A percentile compares a stretch with the other conserved stretches of the same genome.
Conservation (phyloP, 2,113 vertebrate genomes). For the Mormyrus iriodes region DNA sequence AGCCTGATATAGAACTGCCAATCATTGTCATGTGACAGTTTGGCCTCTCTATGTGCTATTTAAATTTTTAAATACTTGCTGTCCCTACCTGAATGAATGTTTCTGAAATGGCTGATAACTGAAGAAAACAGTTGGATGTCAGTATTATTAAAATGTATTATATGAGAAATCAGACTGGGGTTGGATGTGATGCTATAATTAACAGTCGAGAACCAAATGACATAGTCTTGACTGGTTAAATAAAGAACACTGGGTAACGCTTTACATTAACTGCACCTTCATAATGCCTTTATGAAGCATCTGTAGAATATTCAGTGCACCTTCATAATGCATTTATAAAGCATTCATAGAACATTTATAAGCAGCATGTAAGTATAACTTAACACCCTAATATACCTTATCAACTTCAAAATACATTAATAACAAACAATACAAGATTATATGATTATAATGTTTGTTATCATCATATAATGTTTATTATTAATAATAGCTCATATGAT, state of each 20-base stretch:
- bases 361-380: not conserved
- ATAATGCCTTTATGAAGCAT: not conserved
- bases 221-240: not conserved
- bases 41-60: not conserved
- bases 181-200: not conserved
- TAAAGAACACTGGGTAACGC: not conserved
- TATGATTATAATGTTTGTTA: not conserved
- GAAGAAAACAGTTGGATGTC: not conserved
- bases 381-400: not conserved
- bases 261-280: not conserved
- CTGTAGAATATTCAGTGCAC: not conserved
- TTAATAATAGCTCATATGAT: not conserved
- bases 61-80: not conserved
- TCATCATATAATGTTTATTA: not conserved
- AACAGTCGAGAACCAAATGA: not conserved
- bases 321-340: not conserved
- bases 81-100: not conserved
- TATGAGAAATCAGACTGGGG: not conserved
- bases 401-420: not conserved
- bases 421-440: not conserved
- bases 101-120: not conserved
- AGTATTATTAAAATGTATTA: not conserved
- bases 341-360: not conserved
- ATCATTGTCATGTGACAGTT: not conserved
- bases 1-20: not conserved